Evolutionary conservation across 64 coral and sea anemone genomes (phyloP).

Genomic region (Catalaphyllia jardinei): DNA sequence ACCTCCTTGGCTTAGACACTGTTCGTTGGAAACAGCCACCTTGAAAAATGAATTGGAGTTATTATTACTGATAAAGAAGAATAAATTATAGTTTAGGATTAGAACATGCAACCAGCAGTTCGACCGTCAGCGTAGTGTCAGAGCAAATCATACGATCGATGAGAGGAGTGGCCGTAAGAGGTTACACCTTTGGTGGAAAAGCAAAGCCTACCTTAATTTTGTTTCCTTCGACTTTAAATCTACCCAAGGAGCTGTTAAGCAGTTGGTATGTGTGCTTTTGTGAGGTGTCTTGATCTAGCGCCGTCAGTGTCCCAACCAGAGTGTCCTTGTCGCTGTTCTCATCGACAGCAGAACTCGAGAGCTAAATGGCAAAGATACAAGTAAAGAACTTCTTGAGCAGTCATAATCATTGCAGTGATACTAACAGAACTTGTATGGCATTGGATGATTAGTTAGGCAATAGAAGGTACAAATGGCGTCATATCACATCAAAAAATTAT

Average conservation of each 20-base stretch:
- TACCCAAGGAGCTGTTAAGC: constrained; percentile 55
- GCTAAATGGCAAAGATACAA: constrained; percentile 30
- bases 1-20: constrained; percentile 64
- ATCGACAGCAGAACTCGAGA: constrained; percentile 50
- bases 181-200: too few species aligned
- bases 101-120: too few species aligned
- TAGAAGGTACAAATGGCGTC: too few species aligned
- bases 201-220: constrained; percentile 50
- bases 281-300: constrained; percentile 65
- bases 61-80: background rate
- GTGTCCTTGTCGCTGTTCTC: constrained; percentile 69
- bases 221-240: constrained; percentile 46
- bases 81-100: too few species aligned
- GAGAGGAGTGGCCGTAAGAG: too few species aligned
- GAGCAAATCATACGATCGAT: too few species aligned
- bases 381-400: background rate
- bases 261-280: constrained; percentile 72
- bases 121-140: too few species aligned
- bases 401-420: background rate
- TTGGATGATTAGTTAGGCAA: background rate
- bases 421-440: background rate
- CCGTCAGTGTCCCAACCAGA: constrained; percentile 57
- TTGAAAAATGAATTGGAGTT: background rate
- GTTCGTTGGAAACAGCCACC: constrained; percentile 60
- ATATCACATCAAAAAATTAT: too few species aligned